A percentile compares a stretch with the other conserved stretches of the same genome.
Conservation (phyloP, 1,140 invertebrate genomes). For the Sitophilus oryzae region DNA sequence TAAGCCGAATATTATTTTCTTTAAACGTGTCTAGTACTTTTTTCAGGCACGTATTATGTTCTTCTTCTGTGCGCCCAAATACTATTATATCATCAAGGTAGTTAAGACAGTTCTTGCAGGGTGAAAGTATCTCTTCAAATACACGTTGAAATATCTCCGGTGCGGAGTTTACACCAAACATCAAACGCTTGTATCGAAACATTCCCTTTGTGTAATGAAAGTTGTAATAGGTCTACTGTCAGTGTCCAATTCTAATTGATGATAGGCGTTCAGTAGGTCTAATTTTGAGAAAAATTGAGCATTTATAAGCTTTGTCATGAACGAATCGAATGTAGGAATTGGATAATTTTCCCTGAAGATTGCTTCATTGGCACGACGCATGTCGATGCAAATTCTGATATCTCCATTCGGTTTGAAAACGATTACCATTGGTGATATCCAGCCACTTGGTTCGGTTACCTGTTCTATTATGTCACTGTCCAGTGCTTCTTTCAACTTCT, state of each 20-base stretch:
- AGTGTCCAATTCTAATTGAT: no score
- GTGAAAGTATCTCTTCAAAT: slow-evolving; percentile 5
- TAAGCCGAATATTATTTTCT: slow-evolving; percentile 26
- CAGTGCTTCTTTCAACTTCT: no score
- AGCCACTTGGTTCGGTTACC: slow-evolving; percentile 28
- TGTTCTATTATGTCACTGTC: slow-evolving; percentile 31
- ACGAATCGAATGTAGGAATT: slow-evolving; percentile 30
- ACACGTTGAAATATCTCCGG: slow-evolving; percentile 20
- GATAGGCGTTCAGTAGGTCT: no score
- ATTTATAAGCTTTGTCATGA: slow-evolving; percentile 27
- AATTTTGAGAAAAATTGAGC: slow-evolving; percentile 20
- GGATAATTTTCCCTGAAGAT: slow-evolving; percentile 32
- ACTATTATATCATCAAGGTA: slow-evolving; percentile 24
- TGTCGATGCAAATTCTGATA: slow-evolving; percentile 36
- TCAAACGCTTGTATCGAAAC: slow-evolving; percentile 40
- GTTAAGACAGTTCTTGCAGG: slow-evolving; percentile 18
- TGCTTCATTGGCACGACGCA: slow-evolving; percentile 34
- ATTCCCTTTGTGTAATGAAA: slow-evolving; percentile 39
- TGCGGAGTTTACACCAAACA: slow-evolving; percentile 29
- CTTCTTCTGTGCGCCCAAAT: slow-evolving; percentile 10
- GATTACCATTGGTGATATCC: slow-evolving; percentile 35
- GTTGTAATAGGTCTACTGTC: no score
- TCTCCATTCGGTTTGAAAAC: no score
- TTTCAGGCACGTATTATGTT: slow-evolving; percentile 11
- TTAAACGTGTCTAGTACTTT: slow-evolving; percentile 18